phyloP scores from a whole-genome alignment of 2,797 vertebrate genomes.

The Intellagama lesueurii region DNA sequence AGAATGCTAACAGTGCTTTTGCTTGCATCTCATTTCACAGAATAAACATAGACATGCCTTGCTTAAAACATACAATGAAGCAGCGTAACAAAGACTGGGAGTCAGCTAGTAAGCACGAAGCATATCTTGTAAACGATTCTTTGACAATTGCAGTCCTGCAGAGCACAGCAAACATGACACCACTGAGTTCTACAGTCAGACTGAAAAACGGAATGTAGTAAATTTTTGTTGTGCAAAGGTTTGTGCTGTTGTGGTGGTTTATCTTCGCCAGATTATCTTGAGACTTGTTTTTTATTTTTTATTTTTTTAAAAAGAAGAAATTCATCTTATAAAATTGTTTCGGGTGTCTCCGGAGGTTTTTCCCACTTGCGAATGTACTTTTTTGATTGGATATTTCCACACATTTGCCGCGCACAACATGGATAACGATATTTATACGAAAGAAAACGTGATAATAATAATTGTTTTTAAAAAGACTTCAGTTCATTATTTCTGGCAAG shows the following conservation, averaged over 20 bases:
- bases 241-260: neutral
- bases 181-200: conserved; percentile 48
- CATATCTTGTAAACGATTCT: conserved; percentile 57
- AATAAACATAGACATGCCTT: conserved; percentile 63
- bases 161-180: conserved; percentile 55
- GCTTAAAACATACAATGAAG: conserved; percentile 69
- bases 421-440: conserved; percentile 13
- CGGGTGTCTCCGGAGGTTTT: conserved; percentile 11
- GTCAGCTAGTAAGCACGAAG: conserved; percentile 56
- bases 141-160: conserved; percentile 31
- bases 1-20: conserved; percentile 59
- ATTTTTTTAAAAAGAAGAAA: neutral
- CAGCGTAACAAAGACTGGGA: conserved; percentile 57
- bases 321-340: conserved; percentile 17
- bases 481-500: conserved; percentile 3
- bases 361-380: conserved; percentile 7
- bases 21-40: conserved; percentile 67
- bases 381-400: conserved; percentile 13
- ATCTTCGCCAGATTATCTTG: conserved; percentile 32
- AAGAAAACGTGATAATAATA: neutral
- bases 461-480: conserved; percentile 7
- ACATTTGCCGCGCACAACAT: conserved; percentile 21
- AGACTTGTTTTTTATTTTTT: conserved; percentile 1
- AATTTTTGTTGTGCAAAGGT: neutral
- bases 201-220: conserved; percentile 35